Percentiles rank a stretch among this genome's conserved stretches.
These are phyloP conservation scores for Atta texana DNA, from an alignment of 1,140 invertebrate genomes.

Conservation along the genomic window DNA sequence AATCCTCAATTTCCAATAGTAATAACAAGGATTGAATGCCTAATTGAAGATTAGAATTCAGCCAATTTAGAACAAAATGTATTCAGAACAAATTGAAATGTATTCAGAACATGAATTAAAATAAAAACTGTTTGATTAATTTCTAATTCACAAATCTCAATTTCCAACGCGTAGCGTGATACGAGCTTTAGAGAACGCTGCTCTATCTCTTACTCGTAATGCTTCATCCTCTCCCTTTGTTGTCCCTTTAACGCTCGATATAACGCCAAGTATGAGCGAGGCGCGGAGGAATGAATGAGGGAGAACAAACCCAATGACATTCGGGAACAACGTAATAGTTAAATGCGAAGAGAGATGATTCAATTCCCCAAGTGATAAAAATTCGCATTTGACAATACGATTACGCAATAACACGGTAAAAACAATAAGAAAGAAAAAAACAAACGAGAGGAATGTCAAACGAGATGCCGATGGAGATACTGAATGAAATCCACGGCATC, in stretches of 20 bases:
- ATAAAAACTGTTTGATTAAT: too few species aligned
- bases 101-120: too few species aligned
- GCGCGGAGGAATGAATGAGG: not conserved
- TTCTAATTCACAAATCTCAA: too few species aligned
- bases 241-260: not conserved
- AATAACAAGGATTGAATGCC: too few species aligned
- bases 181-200: too few species aligned
- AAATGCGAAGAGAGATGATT: not conserved
- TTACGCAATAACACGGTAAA: constrained; percentile 3
- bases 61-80: too few species aligned
- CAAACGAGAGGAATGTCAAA: not conserved
- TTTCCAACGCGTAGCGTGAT: too few species aligned
- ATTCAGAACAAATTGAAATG: too few species aligned
- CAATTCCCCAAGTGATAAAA: not conserved
- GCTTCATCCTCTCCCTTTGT: not conserved
- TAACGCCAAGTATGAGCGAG: not conserved
- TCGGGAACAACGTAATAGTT: constrained; percentile 8
- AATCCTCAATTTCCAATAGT: too few species aligned
- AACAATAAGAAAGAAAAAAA: not conserved
- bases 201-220: not conserved
- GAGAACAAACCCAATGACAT: too few species aligned
- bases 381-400: not conserved
- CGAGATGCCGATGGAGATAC: not conserved
- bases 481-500: not conserved
- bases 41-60: too few species aligned